Conservation (phyloP, 2,113 vertebrate species). For the Bothrops jararaca region DNA sequence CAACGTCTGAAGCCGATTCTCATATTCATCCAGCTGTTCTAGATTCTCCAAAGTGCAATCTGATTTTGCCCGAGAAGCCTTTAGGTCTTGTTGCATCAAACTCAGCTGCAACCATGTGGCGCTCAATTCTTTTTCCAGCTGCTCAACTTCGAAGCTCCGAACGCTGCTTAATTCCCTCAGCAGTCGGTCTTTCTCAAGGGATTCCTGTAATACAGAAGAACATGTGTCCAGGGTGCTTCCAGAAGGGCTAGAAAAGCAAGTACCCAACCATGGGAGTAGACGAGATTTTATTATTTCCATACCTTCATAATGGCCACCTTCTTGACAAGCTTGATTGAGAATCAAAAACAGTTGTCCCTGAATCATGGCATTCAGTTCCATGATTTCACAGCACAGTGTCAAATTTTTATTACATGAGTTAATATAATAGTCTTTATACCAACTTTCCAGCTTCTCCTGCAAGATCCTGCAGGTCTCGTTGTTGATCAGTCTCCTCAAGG, state of each 20-base stretch:
- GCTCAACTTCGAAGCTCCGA: conserved; percentile 70
- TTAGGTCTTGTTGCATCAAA: conserved; percentile 79
- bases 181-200: conserved; percentile 72
- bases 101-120: conserved; percentile 73
- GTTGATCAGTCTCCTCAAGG: conserved; percentile 71
- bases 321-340: conserved; percentile 77
- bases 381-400: conserved; percentile 84
- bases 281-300: conserved; percentile 83
- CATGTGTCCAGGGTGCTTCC: conserved; percentile 68
- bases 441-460: conserved; percentile 82
- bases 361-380: conserved; percentile 83
- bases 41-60: conserved; percentile 59
- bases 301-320: conserved; percentile 83
- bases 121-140: conserved; percentile 74
- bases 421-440: conserved; percentile 79
- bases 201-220: conserved; percentile 77
- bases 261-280: conserved; percentile 81
- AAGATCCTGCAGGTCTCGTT: conserved; percentile 70
- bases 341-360: conserved; percentile 89
- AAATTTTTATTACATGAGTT: conserved; percentile 88
- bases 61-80: conserved; percentile 58
- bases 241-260: conserved; percentile 76
- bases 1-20: conserved; percentile 77
- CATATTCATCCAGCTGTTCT: conserved; percentile 67
- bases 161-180: conserved; percentile 65